Conservation (phyloP, 1,140 invertebrate genomes). For the Agrypnia vestita region DNA sequence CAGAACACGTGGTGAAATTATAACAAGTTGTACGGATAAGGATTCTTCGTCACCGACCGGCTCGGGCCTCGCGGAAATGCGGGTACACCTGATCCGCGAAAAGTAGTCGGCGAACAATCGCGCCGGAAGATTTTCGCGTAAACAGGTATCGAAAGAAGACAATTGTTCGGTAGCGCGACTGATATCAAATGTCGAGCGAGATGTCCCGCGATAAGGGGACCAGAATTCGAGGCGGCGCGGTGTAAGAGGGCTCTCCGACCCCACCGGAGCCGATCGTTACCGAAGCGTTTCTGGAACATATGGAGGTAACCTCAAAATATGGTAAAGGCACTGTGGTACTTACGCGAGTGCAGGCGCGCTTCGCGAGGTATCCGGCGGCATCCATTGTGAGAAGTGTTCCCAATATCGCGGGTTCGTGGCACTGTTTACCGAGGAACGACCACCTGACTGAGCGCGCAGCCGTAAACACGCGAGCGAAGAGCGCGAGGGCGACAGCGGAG, state of each 20-base stretch:
- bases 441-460: not conserved
- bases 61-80: too few species aligned
- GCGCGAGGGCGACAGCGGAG: not conserved
- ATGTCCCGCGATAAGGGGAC: constrained; percentile 4
- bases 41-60: too few species aligned
- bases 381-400: constrained; percentile 14
- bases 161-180: not conserved
- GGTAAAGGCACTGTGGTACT: constrained; percentile 6
- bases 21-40: not conserved
- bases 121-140: too few species aligned
- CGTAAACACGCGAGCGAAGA: constrained; percentile 22
- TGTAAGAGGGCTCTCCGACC: not conserved
- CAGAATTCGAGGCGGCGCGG: not conserved
- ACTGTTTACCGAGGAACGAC: constrained; percentile 1
- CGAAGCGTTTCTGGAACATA: constrained; percentile 4
- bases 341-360: constrained; percentile 36
- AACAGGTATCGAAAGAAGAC: not conserved
- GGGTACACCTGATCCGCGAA: too few species aligned
- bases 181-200: not conserved
- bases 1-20: not conserved
- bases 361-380: not conserved
- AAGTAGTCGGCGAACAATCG: too few species aligned
- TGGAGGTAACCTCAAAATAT: not conserved
- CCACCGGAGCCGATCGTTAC: too few species aligned
- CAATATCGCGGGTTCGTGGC: not conserved